These are phyloP conservation scores for Acrocephalus kingi DNA, from an alignment of 2,113 vertebrate species.

Conservation along the genomic window DNA sequence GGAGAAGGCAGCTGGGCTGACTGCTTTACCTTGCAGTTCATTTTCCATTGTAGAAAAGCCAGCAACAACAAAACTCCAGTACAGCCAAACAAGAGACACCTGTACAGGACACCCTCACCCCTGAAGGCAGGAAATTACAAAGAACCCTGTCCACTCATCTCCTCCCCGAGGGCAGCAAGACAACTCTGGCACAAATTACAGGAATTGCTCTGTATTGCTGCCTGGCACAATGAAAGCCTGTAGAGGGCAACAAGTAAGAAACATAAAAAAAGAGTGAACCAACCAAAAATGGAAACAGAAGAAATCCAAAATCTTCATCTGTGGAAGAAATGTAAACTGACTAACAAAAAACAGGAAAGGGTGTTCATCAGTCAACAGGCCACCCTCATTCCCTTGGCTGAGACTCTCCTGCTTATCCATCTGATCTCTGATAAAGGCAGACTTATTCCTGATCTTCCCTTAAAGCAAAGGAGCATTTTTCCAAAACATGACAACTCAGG, in stretches of 20 bases:
- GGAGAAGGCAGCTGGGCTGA: neutral
- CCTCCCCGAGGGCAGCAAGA: neutral
- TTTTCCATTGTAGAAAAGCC: neutral
- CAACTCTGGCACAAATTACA: neutral
- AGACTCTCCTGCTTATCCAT: neutral
- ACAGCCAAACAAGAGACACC: neutral
- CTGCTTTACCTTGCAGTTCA: neutral
- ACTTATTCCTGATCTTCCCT: neutral
- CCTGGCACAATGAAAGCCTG: neutral
- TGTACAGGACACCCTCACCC: neutral
- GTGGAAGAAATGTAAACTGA: neutral
- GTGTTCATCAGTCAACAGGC: neutral
- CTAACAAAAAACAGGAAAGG: neutral
- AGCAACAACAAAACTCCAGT: neutral
- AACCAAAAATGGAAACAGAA: neutral
- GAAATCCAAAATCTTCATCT: neutral
- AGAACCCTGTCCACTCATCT: neutral
- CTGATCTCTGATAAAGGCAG: neutral
- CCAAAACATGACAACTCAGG: constrained; percentile 18
- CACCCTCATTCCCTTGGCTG: neutral
- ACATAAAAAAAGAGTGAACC: neutral
- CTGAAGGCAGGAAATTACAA: neutral
- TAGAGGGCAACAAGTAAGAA: neutral
- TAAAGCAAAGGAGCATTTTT: neutral
- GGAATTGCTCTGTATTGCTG: neutral